A percentile compares a stretch with the other conserved stretches of the same genome.
phyloP scores from a whole-genome alignment of 2,113 vertebrate species.

The Mormyrus lacerda region DNA sequence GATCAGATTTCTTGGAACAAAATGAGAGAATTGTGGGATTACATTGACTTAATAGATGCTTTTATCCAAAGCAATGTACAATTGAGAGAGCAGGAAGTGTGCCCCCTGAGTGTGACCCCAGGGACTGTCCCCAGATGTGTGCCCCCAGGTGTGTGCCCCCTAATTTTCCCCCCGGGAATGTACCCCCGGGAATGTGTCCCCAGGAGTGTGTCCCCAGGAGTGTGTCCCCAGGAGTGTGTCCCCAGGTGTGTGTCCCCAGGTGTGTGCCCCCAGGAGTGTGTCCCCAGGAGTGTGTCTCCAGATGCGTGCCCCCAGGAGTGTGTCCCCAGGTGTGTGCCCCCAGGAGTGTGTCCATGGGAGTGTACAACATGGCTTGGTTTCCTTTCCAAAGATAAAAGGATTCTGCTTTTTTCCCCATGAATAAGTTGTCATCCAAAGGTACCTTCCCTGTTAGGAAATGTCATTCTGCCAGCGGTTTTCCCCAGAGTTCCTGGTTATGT shows the following conservation, averaged over 20 bases:
- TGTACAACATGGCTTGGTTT: neutral
- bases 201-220: no score
- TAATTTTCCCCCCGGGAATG: no score
- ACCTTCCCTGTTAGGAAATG: neutral
- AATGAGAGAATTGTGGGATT: neutral
- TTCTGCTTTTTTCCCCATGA: neutral
- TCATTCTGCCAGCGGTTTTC: neutral
- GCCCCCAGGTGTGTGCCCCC: no score
- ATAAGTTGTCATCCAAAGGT: neutral
- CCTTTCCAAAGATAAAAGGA: neutral
- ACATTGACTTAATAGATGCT: neutral
- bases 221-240: no score
- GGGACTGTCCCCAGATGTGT: no score
- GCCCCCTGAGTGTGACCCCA: no score
- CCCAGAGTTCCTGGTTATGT: neutral
- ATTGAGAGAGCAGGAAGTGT: neutral
- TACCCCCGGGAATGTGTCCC: no score
- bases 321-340: no score
- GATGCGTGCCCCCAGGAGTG: no score
- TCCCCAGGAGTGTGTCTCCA: no score
- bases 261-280: no score
- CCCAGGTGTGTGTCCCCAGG: no score
- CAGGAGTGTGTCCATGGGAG: neutral
- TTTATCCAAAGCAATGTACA: neutral
- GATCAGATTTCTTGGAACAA: neutral